phyloP scores from a whole-genome alignment of 2,888 invertebrate genomes.

The Margaritifera margaritifera region DNA sequence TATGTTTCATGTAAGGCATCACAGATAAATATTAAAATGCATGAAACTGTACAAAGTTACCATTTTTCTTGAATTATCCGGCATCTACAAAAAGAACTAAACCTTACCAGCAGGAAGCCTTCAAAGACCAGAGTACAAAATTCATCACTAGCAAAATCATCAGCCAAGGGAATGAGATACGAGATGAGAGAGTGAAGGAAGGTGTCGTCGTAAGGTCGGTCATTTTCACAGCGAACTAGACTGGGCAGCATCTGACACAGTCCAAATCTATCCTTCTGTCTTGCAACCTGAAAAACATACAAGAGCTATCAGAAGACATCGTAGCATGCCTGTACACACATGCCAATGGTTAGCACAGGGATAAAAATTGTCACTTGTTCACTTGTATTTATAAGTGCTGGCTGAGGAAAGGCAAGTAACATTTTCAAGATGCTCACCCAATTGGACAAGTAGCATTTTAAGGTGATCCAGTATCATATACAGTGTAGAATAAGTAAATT shows the following conservation, averaged over 20 bases:
- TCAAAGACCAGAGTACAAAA: conserved; percentile 96
- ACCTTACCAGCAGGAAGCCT: conserved; percentile 87
- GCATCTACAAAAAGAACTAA: background rate
- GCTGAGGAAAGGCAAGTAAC: background rate
- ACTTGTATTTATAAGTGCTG: background rate
- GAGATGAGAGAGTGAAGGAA: conserved; percentile 93
- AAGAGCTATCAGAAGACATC: background rate
- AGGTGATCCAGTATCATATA: background rate
- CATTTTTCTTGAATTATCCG: background rate
- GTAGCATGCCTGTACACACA: background rate
- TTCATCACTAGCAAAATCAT: conserved; percentile 94
- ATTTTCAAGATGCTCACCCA: background rate
- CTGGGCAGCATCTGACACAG: conserved; percentile 90
- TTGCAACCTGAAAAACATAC: conserved; percentile 74
- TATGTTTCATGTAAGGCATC: background rate
- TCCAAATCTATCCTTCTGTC: conserved; percentile 85
- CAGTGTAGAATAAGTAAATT: no score
- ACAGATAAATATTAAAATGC: background rate
- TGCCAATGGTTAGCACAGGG: background rate
- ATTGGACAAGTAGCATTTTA: background rate
- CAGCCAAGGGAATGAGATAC: conserved; percentile 88
- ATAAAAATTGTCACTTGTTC: background rate
- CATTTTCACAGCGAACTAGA: conserved; percentile 88
- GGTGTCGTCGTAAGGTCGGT: conserved; percentile 94
- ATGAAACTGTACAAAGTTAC: background rate